These are phyloP conservation scores for Metallyticus violacea DNA, from an alignment of 2,888 invertebrate genomes.

Conservation along the genomic window DNA sequence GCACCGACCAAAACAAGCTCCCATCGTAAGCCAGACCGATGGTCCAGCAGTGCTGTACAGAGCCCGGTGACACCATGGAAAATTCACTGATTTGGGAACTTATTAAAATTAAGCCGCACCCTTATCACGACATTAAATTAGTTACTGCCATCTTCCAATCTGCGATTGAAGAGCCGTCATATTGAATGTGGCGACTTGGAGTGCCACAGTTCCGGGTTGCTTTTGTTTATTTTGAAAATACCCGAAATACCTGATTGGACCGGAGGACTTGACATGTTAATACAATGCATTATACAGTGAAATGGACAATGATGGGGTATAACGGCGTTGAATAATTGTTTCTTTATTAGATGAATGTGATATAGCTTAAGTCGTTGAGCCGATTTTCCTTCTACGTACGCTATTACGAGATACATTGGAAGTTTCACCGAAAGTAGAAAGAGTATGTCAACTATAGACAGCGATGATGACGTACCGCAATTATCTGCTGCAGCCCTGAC, in stretches of 20 bases:
- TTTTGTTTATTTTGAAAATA: background rate
- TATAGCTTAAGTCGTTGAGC: too few relatives aligned
- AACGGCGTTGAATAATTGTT: too few relatives aligned
- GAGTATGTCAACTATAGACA: slow-evolving; percentile 1
- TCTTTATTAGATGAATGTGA: background rate
- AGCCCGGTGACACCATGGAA: slow-evolving; percentile 10
- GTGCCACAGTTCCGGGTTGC: background rate
- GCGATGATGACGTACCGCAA: slow-evolving; percentile 60
- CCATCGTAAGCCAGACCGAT: slow-evolving; percentile 29
- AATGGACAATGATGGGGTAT: too few relatives aligned
- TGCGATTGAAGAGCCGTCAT: background rate
- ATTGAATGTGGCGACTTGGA: background rate
- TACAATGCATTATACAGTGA: background rate
- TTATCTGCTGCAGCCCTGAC: slow-evolving; percentile 69
- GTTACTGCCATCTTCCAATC: slow-evolving; percentile 7
- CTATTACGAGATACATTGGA: too few relatives aligned
- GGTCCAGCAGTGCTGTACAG: slow-evolving; percentile 1
- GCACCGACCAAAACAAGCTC: slow-evolving; percentile 31
- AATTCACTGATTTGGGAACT: background rate
- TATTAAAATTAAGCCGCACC: slow-evolving; percentile 10
- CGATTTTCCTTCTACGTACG: too few relatives aligned
- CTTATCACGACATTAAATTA: background rate
- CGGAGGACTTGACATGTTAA: background rate
- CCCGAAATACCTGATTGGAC: background rate
- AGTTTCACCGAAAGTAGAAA: too few relatives aligned